Evolutionary conservation across 2,888 invertebrate genomes (phyloP), one percentile per base, ranked within the genome.

Genomic region (Pyrgus malvae): DNA sequence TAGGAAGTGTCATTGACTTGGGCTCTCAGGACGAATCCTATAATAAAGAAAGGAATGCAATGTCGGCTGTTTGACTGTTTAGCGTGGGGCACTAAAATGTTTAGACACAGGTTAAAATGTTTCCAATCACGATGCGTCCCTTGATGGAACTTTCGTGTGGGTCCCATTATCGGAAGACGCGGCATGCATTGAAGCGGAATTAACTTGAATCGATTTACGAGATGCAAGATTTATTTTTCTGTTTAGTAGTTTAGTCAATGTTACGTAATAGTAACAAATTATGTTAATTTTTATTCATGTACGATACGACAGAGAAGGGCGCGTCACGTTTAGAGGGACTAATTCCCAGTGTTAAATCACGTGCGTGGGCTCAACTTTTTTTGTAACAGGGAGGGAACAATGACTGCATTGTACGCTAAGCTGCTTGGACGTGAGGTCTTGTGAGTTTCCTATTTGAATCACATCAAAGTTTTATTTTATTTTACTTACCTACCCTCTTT

Each of bases 331-430:
- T 80, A 79, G 66, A 74, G 72, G 76, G 74, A 77, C 69, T 83
- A 84, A 88, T 86, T 83, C 80, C 74, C 71, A 72, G 64, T 83
- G 84, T 85, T 75, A 74, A 69, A 76, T 81, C 85, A 87, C 83
- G 86, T 78, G 78, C 83, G 77, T 80, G 73, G 77, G 78, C 62
- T 68, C 59, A 42, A 19, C 11, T 12, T 17, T 23, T 37, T 51
- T 44, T 48, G 21, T 23, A 35, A 25, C 35, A 17, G 9, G 9
- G n/a, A n/a, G n/a, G n/a, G n/a, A 31, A 38, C 48, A 50, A 23
- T 33, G 41, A 12, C 8, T 4, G 12, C 12, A 16, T 29, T 29
- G 16, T 42, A 25, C 40, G 31, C 12, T 6, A 31, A 12, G 40
- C 45, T 41, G 37, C 27, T 48, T 37, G n/a, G 25, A 25, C 37